Base-by-base conservation (phyloP, 2,113 vertebrate species). In the Tamias sibiricus region DNA sequence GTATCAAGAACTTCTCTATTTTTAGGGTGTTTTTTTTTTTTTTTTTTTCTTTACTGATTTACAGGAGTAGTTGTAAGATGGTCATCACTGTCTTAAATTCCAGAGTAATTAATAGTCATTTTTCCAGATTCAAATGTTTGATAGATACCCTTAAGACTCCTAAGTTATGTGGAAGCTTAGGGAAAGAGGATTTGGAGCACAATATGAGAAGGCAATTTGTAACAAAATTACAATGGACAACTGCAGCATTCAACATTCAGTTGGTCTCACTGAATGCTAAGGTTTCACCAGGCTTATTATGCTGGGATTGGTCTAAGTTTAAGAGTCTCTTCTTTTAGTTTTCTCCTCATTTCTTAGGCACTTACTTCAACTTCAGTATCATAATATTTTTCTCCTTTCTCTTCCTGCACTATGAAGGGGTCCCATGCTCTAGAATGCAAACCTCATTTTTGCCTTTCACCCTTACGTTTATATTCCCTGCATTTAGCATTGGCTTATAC, bases 21-120 rank as follows among this genome's bases (percentile, higher is more conserved):
- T 91, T 90, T 71, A 64, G 54, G 47, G 47, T 12, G n/a, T n/a
- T n/a, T n/a, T n/a, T 47, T 47, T 5, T 17, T 52, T 52, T 57
- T 62, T 74, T 59, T 68, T 83, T 44, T 86, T n/a, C 19, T 28
- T 68, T 75, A 92, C 16, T n/a, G 7, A 62, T 90, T 95, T 93
- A 94, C 20, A 92, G 92, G 20, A 90, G 74, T 26, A 64, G 28
- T 20, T 79, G 19, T 71, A 71, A 96, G 77, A 90, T 74, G 32
- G 3, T 9, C 82, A 6, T 40, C 42, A 93, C 37, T 68, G 4
- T 82, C n/a, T 57, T 79, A 93, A n/a, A 57, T 91, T 79, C 95
- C 82, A 81, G 4, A 86, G 10, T 85, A 66, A 76, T 59, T 66
- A 32, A 40, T 30, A 75, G 24, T 91, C 16, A 0, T 22, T 94